Conservation (phyloP, 1,140 invertebrate species). For the Drosophila nikananu region DNA sequence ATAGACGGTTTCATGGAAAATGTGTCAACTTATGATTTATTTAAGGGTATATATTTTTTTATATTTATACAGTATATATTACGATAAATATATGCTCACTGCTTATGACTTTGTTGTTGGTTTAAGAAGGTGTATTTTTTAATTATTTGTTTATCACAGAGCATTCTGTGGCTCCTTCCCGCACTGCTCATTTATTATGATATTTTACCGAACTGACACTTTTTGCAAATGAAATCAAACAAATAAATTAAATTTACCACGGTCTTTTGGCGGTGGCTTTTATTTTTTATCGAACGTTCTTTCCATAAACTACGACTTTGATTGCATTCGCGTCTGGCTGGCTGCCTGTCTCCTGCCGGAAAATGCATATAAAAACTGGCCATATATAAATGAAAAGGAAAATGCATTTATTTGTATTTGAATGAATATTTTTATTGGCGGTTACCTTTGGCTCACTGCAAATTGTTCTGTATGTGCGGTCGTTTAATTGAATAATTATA, state of each 20-base stretch:
- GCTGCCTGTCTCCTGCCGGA: slow-evolving; percentile 44
- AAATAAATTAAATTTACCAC: slow-evolving; percentile 71
- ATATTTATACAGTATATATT: not conserved
- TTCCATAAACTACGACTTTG: slow-evolving; percentile 52
- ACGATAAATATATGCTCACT: too few relatives aligned
- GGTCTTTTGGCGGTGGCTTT: slow-evolving; percentile 42
- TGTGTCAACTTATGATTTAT: not conserved
- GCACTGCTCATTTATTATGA: slow-evolving; percentile 33
- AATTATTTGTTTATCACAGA: not conserved
- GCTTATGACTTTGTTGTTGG: not conserved
- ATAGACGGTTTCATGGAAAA: not conserved
- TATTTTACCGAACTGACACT: slow-evolving; percentile 34
- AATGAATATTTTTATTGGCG: slow-evolving; percentile 76
- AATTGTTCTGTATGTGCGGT: slow-evolving; percentile 60
- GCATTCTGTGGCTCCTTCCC: not conserved
- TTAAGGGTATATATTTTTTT: not conserved
- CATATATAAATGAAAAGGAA: slow-evolving; percentile 48
- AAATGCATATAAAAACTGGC: slow-evolving; percentile 36
- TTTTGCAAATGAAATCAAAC: slow-evolving; percentile 65
- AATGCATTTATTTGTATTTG: slow-evolving; percentile 48
- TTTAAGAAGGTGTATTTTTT: not conserved
- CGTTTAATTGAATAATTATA: slow-evolving; percentile 82
- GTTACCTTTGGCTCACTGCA: slow-evolving; percentile 65
- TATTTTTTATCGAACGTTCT: slow-evolving; percentile 13
- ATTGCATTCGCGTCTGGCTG: slow-evolving; percentile 31